Evolutionary conservation across 2,113 vertebrate genomes (phyloP).

Genomic region (Tursiops truncatus): DNA sequence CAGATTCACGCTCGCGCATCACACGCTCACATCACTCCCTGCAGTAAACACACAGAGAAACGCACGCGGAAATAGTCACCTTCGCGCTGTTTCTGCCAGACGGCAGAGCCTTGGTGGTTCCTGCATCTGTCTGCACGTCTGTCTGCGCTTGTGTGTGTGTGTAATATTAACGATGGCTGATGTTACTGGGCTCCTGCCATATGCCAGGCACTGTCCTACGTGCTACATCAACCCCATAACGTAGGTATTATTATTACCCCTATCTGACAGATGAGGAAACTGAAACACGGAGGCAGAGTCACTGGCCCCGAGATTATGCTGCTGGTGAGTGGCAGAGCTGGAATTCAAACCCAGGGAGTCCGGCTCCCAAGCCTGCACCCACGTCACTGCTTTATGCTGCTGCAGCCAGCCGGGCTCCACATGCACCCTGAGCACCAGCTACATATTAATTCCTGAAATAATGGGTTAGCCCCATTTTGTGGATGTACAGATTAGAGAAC

Average conservation of each 20-base stretch:
- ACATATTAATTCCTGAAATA: neutral
- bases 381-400: fast-evolving
- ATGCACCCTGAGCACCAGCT: neutral
- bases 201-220: neutral
- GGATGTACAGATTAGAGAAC: neutral
- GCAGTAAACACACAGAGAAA: neutral
- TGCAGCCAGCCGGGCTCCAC: neutral
- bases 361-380: neutral
- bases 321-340: neutral
- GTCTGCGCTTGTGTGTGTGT: neutral
- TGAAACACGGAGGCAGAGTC: neutral
- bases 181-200: neutral
- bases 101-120: neutral
- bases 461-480: neutral
- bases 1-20: neutral
- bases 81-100: neutral
- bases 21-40: neutral
- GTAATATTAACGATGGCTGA: neutral
- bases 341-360: neutral
- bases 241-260: neutral
- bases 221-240: neutral
- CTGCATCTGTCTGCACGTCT: neutral
- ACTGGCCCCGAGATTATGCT: neutral
- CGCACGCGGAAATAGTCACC: neutral
- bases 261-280: neutral